These are phyloP conservation scores for Zygaena filipendulae DNA, from an alignment of 2,888 invertebrate species.

Conservation along the genomic window DNA sequence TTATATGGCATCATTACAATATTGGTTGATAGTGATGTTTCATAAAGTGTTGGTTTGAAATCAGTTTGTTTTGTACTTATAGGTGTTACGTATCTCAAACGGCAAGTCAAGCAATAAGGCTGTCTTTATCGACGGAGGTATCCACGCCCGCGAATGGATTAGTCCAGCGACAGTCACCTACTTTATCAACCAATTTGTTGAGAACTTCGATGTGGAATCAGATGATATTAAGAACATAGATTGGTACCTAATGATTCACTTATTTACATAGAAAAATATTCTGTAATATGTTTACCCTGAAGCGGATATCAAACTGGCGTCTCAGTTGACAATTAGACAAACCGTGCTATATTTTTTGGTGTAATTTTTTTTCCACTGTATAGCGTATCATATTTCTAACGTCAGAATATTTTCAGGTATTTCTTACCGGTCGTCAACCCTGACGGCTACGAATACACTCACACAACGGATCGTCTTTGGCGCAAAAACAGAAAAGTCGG, in stretches of 20 bases:
- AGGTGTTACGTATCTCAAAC: slow-evolving; percentile 74
- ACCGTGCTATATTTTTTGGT: too few species aligned
- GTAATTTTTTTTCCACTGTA: too few species aligned
- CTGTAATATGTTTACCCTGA: too few species aligned
- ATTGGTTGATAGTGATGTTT: too few species aligned
- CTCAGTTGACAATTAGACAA: too few species aligned
- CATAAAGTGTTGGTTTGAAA: too few species aligned
- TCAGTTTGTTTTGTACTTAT: too few species aligned
- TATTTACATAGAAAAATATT: too few species aligned
- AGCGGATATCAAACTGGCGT: too few species aligned
- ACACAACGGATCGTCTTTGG: slow-evolving; percentile 84
- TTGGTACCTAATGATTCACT: slow-evolving; percentile 40
- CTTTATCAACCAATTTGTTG: slow-evolving; percentile 79
- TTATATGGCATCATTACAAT: too few species aligned
- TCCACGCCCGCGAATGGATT: slow-evolving; percentile 94
- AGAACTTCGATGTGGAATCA: slow-evolving; percentile 77
- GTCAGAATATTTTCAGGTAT: slow-evolving; percentile 63
- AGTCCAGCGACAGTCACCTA: slow-evolving; percentile 85
- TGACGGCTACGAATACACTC: slow-evolving; percentile 90
- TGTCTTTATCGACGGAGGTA: slow-evolving; percentile 83
- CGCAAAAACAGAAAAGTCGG: slow-evolving; percentile 77
- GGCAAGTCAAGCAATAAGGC: slow-evolving; percentile 74
- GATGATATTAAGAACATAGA: slow-evolving; percentile 56
- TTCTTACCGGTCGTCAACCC: slow-evolving; percentile 83
- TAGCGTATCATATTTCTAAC: background rate